phyloP scores from a whole-genome alignment of 2,888 invertebrate species.

The Agonopterix heracliana region DNA sequence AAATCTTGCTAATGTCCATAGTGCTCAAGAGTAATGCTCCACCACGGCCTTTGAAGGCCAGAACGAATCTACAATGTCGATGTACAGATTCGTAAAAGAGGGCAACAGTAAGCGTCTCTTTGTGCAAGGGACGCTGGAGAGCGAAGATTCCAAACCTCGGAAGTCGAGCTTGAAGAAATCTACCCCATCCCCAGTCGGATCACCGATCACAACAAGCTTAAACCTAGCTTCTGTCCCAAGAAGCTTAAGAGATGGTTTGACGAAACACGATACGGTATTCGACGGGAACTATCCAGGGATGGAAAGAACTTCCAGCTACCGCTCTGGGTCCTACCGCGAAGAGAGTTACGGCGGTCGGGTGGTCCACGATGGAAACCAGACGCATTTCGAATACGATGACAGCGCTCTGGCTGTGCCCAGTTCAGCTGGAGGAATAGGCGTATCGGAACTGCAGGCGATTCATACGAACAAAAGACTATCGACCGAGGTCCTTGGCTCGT shows the following conservation, averaged over 20 bases:
- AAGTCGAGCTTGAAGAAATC: slow-evolving; percentile 73
- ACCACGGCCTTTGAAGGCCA: slow-evolving; percentile 43
- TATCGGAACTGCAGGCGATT: slow-evolving; percentile 82
- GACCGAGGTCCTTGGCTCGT: slow-evolving; percentile 90
- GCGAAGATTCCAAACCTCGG: slow-evolving; percentile 73
- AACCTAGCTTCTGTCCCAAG: slow-evolving; percentile 74
- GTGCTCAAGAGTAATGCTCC: slow-evolving; percentile 53
- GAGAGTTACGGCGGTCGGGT: slow-evolving; percentile 66
- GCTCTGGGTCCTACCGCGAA: slow-evolving; percentile 59
- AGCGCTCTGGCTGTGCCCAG: slow-evolving; percentile 61
- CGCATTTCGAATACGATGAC: slow-evolving; percentile 70
- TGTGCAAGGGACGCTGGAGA: slow-evolving; percentile 83
- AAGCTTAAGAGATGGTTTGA: slow-evolving; percentile 72
- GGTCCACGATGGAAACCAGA: slow-evolving; percentile 68
- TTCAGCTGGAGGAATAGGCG: slow-evolving; percentile 59
- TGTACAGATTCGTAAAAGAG: slow-evolving; percentile 90
- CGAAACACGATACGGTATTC: slow-evolving; percentile 66
- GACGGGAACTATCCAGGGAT: slow-evolving; percentile 69
- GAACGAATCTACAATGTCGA: slow-evolving; percentile 72
- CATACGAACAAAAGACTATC: slow-evolving; percentile 88
- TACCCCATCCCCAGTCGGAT: slow-evolving; percentile 69
- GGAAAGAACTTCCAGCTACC: slow-evolving; percentile 56
- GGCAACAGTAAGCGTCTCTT: slow-evolving; percentile 80
- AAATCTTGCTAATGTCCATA: slow-evolving; percentile 26
- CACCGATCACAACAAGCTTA: slow-evolving; percentile 78